phyloP scores from a whole-genome alignment of 1,140 invertebrate genomes.

The Drosophila kurseongensis region DNA sequence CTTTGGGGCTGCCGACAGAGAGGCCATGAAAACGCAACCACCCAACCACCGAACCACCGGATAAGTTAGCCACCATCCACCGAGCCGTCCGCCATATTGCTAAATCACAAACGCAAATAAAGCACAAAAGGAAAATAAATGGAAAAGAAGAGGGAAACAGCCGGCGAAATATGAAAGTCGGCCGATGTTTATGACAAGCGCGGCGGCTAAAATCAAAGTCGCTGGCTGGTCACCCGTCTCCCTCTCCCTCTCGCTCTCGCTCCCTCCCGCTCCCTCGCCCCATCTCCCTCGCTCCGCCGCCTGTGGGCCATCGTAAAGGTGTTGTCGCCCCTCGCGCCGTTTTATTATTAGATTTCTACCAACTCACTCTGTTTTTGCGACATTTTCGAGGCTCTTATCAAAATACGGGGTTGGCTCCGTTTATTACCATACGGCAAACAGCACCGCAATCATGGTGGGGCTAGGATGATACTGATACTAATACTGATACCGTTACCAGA shows the following conservation, averaged over 20 bases:
- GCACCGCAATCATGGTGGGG: slow-evolving; percentile 23
- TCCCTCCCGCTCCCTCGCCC: not conserved
- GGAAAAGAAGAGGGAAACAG: slow-evolving; percentile 61
- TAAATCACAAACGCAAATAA: slow-evolving; percentile 81
- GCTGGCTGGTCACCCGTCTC: slow-evolving; percentile 27
- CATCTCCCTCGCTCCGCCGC: not conserved
- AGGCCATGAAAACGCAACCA: slow-evolving; percentile 15
- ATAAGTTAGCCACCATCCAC: slow-evolving; percentile 29
- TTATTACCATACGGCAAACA: slow-evolving; percentile 56
- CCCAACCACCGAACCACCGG: slow-evolving; percentile 23
- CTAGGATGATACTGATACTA: slow-evolving; percentile 4
- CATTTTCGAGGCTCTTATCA: slow-evolving; percentile 69
- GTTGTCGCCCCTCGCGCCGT: slow-evolving; percentile 23
- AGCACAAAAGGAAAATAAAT: slow-evolving; percentile 64
- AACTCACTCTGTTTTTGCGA: slow-evolving; percentile 69
- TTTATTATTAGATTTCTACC: slow-evolving; percentile 65
- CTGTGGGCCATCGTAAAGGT: slow-evolving; percentile 25
- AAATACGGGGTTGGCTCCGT: slow-evolving; percentile 47
- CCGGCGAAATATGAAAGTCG: slow-evolving; percentile 77
- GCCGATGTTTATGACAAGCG: slow-evolving; percentile 71
- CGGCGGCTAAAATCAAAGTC: slow-evolving; percentile 81
- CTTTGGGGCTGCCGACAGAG: slow-evolving; percentile 45
- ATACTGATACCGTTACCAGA: too few relatives aligned
- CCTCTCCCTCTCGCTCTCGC: not conserved
- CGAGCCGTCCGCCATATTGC: slow-evolving; percentile 67